These are phyloP conservation scores for Eremobia ochroleuca DNA, from an alignment of 2,888 invertebrate genomes.

Conservation along the genomic window DNA sequence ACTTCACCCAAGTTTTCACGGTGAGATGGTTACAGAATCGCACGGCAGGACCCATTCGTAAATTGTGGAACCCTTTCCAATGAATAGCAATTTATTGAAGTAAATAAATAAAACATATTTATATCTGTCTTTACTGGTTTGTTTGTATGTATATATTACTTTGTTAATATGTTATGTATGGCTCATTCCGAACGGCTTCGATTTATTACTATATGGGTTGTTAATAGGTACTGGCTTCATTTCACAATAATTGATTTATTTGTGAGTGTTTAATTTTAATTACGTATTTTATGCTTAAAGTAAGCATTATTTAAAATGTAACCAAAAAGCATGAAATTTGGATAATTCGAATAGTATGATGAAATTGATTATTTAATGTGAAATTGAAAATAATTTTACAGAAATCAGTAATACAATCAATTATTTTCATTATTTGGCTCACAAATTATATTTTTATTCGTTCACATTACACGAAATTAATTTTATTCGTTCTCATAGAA, in stretches of 20 bases:
- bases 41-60: neutral
- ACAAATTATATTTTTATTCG: neutral
- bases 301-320: neutral
- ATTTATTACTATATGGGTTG: neutral
- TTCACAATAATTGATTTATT: constrained; percentile 10
- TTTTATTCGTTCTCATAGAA: no score
- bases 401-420: neutral
- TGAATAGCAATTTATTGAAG: constrained; percentile 3
- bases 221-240: neutral
- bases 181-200: neutral
- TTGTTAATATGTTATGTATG: neutral
- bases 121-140: constrained; percentile 17
- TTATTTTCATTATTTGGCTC: neutral
- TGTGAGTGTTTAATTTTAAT: constrained; percentile 18
- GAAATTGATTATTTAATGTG: neutral
- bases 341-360: neutral
- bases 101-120: constrained; percentile 16
- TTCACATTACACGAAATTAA: neutral
- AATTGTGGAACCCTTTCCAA: constrained; percentile 3
- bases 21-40: no score
- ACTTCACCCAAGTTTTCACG: no score
- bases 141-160: constrained; percentile 1
- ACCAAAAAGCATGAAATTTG: no score
- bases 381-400: neutral
- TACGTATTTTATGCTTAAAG: neutral